These are phyloP conservation scores for Ypsolopha scabrella DNA, from an alignment of 2,888 invertebrate genomes.

Conservation along the genomic window DNA sequence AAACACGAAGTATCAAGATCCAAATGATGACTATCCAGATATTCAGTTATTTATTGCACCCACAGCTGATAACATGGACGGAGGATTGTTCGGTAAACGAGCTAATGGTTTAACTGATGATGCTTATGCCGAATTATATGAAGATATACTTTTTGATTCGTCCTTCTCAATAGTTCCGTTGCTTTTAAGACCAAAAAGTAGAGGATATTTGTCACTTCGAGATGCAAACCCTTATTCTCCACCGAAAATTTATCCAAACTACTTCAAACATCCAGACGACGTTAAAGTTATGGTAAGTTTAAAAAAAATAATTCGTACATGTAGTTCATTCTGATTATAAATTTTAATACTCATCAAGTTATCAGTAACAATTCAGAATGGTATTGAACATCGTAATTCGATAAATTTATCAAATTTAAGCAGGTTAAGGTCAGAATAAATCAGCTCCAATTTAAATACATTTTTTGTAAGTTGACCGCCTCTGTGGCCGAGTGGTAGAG, in stretches of 20 bases:
- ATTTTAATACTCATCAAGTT: too few species aligned
- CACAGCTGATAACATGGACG: constrained; percentile 82
- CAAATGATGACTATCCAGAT: constrained; percentile 80
- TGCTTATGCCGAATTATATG: constrained; percentile 76
- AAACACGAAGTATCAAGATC: constrained; percentile 78
- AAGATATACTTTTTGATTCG: constrained; percentile 76
- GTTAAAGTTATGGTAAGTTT: constrained; percentile 76
- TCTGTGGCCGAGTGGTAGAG: too few species aligned
- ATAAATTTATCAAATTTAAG: too few species aligned
- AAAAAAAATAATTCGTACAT: too few species aligned
- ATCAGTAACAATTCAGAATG: too few species aligned
- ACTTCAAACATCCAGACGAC: constrained; percentile 80
- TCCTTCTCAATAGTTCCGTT: constrained; percentile 77
- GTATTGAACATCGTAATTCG: too few species aligned
- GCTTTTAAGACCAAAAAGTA: constrained; percentile 79
- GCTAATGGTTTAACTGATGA: constrained; percentile 76
- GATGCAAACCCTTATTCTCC: constrained; percentile 78
- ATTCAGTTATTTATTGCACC: constrained; percentile 82
- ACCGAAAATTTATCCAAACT: constrained; percentile 91
- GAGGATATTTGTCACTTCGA: constrained; percentile 76
- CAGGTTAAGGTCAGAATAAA: too few species aligned
- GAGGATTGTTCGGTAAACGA: constrained; percentile 79
- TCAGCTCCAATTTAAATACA: too few species aligned
- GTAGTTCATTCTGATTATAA: too few species aligned
- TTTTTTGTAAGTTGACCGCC: too few species aligned